Percentiles rank a stretch among this genome's conserved stretches.
These are phyloP conservation scores for Tridacna crocea DNA, from an alignment of 2,888 invertebrate species.

Conservation along the genomic window DNA sequence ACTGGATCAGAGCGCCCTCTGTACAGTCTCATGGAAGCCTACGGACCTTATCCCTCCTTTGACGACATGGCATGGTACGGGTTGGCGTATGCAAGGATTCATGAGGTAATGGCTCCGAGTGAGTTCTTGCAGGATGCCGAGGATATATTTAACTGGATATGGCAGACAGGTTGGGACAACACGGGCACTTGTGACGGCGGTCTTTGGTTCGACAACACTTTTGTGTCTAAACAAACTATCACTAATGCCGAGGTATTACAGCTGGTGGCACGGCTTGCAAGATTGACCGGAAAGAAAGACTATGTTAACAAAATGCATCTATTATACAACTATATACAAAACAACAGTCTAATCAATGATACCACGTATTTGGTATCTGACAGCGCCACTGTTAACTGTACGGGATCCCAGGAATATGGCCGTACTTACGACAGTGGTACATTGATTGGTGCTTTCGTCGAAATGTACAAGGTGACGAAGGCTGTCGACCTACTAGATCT, in stretches of 20 bases:
- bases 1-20: conserved; percentile 56
- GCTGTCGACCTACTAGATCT: conserved; percentile 55
- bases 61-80: conserved; percentile 75
- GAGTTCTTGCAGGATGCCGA: conserved; percentile 61
- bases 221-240: conserved; percentile 66
- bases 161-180: conserved; percentile 69
- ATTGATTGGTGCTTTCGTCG: conserved; percentile 64
- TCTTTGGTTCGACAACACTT: conserved; percentile 67
- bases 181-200: conserved; percentile 64
- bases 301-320: conserved; percentile 51
- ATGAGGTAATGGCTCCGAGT: conserved; percentile 57
- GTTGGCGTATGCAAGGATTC: conserved; percentile 62
- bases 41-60: conserved; percentile 70
- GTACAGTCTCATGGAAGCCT: conserved; percentile 66
- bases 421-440: conserved; percentile 68
- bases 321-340: conserved; percentile 61
- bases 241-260: conserved; percentile 67
- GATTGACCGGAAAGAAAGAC: conserved; percentile 56
- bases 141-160: conserved; percentile 68
- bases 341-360: conserved; percentile 63
- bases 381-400: conserved; percentile 55
- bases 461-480: conserved; percentile 61
- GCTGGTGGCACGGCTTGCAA: conserved; percentile 62
- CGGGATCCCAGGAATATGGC: conserved; percentile 48
- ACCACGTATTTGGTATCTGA: conserved; percentile 64